Conservation (phyloP, 2,888 invertebrate genomes). For the Parapristionchus giblindavisi region DNA sequence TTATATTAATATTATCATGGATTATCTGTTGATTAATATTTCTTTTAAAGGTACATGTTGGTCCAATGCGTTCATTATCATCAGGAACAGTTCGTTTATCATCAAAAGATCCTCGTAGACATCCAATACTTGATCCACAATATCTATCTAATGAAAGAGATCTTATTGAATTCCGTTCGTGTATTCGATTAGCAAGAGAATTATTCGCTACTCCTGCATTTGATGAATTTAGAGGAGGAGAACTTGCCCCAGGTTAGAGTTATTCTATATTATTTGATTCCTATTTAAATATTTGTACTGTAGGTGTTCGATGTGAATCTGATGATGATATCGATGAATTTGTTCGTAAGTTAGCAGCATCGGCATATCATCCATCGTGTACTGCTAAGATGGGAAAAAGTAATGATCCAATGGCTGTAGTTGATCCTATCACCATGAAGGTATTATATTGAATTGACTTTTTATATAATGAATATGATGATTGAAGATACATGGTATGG, state of each 20-base stretch:
- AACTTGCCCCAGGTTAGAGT: slow-evolving; percentile 65
- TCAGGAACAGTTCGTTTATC: slow-evolving; percentile 82
- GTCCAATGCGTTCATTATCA: slow-evolving; percentile 82
- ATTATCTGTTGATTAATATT: not conserved
- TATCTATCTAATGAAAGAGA: slow-evolving; percentile 77
- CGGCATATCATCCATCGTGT: slow-evolving; percentile 84
- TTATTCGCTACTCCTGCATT: slow-evolving; percentile 65
- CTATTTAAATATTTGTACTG: not conserved
- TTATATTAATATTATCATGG: slow-evolving; percentile 3
- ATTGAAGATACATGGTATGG: slow-evolving; percentile 30
- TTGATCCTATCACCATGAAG: slow-evolving; percentile 75
- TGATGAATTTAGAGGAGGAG: slow-evolving; percentile 67
- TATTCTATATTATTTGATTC: slow-evolving; percentile 48
- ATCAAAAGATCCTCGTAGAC: slow-evolving; percentile 80
- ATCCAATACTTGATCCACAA: slow-evolving; percentile 88
- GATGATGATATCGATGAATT: slow-evolving; percentile 69
- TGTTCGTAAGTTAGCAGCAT: slow-evolving; percentile 70
- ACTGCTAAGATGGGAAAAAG: slow-evolving; percentile 79
- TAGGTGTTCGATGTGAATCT: slow-evolving; percentile 61
- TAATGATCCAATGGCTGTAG: slow-evolving; percentile 75
- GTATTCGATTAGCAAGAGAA: slow-evolving; percentile 61
- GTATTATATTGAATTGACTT: not conserved
- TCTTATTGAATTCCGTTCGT: slow-evolving; percentile 61
- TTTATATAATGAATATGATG: not conserved
- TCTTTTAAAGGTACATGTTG: slow-evolving; percentile 70